Percentiles rank a stretch among this genome's conserved stretches.
Conservation (phyloP, 2,797 vertebrate genomes). For the Eospalax fontanierii region DNA sequence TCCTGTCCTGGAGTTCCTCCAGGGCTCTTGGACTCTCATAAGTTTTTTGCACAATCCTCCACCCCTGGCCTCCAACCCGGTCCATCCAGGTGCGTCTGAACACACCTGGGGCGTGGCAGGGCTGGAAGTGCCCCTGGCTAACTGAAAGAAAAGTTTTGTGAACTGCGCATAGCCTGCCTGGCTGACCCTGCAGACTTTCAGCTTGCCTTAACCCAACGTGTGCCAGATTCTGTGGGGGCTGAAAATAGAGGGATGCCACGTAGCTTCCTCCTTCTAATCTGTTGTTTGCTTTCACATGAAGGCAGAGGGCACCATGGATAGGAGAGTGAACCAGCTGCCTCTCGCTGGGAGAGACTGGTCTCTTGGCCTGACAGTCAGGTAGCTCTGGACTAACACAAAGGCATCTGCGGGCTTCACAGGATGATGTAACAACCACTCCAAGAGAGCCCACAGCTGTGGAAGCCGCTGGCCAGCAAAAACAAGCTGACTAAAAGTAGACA, state of each 20-base stretch:
- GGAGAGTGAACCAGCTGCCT: not conserved
- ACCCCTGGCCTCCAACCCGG: fast-evolving
- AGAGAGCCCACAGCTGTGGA: fast-evolving
- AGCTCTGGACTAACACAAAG: fast-evolving
- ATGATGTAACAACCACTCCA: not conserved
- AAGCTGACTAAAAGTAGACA: not conserved
- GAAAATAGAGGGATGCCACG: fast-evolving
- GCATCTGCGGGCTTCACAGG: fast-evolving
- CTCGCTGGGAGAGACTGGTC: not conserved
- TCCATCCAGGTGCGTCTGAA: not conserved
- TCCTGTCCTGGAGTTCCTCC: not conserved
- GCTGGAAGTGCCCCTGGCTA: not conserved
- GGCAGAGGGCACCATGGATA: not conserved
- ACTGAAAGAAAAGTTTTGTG: not conserved
- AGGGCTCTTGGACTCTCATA: not conserved
- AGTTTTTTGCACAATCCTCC: not conserved
- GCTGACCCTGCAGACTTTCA: not conserved
- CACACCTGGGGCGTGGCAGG: not conserved
- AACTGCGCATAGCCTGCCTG: not conserved
- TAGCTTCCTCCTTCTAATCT: not conserved
- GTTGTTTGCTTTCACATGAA: fast-evolving
- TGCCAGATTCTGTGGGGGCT: not conserved
- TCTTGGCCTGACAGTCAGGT: fast-evolving
- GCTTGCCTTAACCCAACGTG: fast-evolving
- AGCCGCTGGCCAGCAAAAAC: not conserved